Conservation (phyloP, 2,797 vertebrate genomes). For the Falco novaeseelandiae region DNA sequence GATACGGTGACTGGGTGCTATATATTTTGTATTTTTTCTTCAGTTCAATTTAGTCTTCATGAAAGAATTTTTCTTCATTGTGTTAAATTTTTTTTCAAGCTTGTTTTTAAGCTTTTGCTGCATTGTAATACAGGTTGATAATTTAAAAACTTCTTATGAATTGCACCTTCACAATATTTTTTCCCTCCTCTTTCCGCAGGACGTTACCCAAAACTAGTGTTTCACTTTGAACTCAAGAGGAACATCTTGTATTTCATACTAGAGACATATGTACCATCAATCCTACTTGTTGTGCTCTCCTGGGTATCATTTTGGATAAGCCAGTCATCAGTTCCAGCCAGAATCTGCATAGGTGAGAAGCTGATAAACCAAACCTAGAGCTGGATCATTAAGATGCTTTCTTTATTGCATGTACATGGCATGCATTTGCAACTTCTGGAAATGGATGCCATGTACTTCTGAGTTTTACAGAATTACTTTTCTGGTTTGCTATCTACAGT, state of each 20-base stretch:
- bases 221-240: constrained; percentile 91
- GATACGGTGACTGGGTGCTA: not conserved
- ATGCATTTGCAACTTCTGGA: too few relatives aligned
- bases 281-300: constrained; percentile 89
- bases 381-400: not conserved
- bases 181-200: constrained; percentile 68
- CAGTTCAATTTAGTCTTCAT: not conserved
- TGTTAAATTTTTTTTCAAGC: not conserved
- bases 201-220: constrained; percentile 88
- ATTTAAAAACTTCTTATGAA: not conserved
- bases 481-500: not conserved
- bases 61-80: rapidly evolving
- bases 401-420: rapidly evolving
- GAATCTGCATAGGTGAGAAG: constrained; percentile 89
- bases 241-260: constrained; percentile 93
- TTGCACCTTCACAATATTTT: not conserved
- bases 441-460: too few relatives aligned
- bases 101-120: not conserved
- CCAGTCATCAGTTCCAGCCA: constrained; percentile 89
- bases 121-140: not conserved
- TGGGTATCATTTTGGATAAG: constrained; percentile 96
- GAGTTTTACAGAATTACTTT: not conserved
- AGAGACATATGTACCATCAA: constrained; percentile 91
- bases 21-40: not conserved
- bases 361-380: not conserved